These are phyloP conservation scores for Hydrocynus forskahlii DNA, from an alignment of 2,797 vertebrate genomes.

Conservation along the genomic window DNA sequence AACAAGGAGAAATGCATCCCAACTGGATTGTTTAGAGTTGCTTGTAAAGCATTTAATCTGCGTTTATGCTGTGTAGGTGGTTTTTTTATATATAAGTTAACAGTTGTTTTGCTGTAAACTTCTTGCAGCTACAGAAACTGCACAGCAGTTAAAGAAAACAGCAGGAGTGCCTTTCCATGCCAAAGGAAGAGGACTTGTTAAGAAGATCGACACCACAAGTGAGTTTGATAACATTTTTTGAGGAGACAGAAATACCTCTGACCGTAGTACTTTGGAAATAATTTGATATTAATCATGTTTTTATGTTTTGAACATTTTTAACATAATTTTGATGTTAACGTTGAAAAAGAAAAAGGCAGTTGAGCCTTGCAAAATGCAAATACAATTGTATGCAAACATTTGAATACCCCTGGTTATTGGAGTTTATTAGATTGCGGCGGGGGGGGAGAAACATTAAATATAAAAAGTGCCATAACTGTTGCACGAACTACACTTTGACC, in stretches of 20 bases:
- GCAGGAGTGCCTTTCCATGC: slow-evolving; percentile 96
- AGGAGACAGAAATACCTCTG: too few relatives aligned
- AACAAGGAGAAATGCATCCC: background rate
- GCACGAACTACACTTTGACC: too few relatives aligned
- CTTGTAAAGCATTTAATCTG: background rate
- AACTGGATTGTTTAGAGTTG: background rate
- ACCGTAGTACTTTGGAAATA: too few relatives aligned
- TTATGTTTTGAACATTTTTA: too few relatives aligned
- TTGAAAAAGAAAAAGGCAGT: too few relatives aligned
- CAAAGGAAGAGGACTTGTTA: slow-evolving; percentile 95
- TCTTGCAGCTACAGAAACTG: slow-evolving; percentile 91
- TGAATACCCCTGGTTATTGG: background rate
- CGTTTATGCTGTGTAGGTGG: background rate
- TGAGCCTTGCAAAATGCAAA: too few relatives aligned
- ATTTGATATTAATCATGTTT: too few relatives aligned
- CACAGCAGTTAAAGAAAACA: slow-evolving; percentile 96
- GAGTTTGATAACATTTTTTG: slow-evolving; percentile 61
- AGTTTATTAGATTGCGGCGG: too few relatives aligned
- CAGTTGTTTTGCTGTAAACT: background rate
- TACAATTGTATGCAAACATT: background rate
- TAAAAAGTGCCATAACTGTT: too few relatives aligned
- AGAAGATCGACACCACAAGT: slow-evolving; percentile 98
- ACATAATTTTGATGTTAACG: too few relatives aligned
- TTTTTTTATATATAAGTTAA: background rate
- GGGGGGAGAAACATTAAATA: too few relatives aligned